Evolutionary conservation across 2,888 invertebrate genomes (phyloP).

Genomic region (Drosophila formosana): DNA sequence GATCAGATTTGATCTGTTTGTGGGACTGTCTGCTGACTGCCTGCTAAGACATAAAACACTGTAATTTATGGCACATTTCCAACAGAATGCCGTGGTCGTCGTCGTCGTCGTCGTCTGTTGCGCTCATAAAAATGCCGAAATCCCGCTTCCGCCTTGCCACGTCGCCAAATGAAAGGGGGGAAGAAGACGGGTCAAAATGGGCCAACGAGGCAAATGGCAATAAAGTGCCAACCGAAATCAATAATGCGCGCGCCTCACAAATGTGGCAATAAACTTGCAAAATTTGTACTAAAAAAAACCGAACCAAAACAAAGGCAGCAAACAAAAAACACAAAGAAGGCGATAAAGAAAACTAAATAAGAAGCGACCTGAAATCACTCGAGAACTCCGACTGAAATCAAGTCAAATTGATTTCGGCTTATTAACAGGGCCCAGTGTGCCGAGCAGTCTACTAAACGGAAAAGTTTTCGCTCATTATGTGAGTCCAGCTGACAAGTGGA

Average conservation of each 20-base stretch:
- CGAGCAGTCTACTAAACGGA: constrained; percentile 52
- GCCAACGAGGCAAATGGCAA: constrained; percentile 50
- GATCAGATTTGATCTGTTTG: constrained; percentile 65
- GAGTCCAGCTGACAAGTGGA: constrained; percentile 53
- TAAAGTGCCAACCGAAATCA: constrained; percentile 64
- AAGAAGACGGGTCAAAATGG: constrained; percentile 40
- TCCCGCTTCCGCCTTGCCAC: background rate
- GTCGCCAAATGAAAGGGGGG: background rate
- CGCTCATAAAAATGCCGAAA: constrained; percentile 60
- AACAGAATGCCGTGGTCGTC: constrained; percentile 52
- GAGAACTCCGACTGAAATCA: constrained; percentile 29
- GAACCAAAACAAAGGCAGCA: background rate
- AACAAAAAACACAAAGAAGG: constrained; percentile 4
- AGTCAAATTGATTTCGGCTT: constrained; percentile 65
- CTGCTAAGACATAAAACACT: constrained; percentile 69
- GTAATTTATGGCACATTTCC: constrained; percentile 77
- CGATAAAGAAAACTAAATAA: constrained; percentile 41
- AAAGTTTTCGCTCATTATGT: constrained; percentile 61
- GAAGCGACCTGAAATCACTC: constrained; percentile 42
- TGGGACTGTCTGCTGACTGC: constrained; percentile 45
- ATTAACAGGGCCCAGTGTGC: constrained; percentile 44
- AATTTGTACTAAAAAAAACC: constrained; percentile 47
- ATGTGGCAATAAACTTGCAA: constrained; percentile 61
- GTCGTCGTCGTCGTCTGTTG: constrained; percentile 68
- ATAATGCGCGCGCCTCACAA: constrained; percentile 61